phyloP scores from a whole-genome alignment of 2,888 invertebrate species.

The Microctonus hyperodae region DNA sequence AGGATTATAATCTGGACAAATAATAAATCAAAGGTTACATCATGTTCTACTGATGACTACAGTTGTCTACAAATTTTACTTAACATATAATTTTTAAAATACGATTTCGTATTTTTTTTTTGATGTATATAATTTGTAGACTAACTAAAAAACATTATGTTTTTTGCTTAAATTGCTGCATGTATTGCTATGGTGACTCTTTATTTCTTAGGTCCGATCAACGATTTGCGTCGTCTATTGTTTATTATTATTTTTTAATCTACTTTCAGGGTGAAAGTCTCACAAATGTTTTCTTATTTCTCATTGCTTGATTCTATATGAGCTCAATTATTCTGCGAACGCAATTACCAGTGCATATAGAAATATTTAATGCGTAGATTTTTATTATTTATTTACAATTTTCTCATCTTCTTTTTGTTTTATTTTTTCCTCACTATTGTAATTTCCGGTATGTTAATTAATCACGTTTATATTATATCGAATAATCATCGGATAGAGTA shows the following conservation, averaged over 20 bases:
- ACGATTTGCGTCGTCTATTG: constrained; percentile 26
- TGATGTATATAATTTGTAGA: background rate
- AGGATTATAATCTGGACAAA: background rate
- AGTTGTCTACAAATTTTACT: background rate
- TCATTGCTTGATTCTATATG: constrained; percentile 5
- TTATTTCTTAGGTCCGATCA: constrained; percentile 26
- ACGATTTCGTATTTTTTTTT: background rate
- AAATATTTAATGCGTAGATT: background rate
- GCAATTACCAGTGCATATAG: background rate
- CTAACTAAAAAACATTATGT: background rate
- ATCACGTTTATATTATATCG: background rate
- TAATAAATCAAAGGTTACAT: background rate
- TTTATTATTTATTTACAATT: background rate
- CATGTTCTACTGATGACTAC: background rate
- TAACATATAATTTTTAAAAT: background rate
- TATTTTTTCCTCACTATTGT: background rate
- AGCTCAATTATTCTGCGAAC: constrained; percentile 1
- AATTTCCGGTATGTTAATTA: background rate
- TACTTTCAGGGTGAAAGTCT: constrained; percentile 22
- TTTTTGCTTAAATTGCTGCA: background rate
- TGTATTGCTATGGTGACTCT: constrained; percentile 6
- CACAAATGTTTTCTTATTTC: background rate
- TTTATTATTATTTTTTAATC: constrained; percentile 12
- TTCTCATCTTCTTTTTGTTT: background rate
- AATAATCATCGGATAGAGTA: background rate